phyloP scores from a whole-genome alignment of 2,888 invertebrate genomes.

The Sthenelais limicola region DNA sequence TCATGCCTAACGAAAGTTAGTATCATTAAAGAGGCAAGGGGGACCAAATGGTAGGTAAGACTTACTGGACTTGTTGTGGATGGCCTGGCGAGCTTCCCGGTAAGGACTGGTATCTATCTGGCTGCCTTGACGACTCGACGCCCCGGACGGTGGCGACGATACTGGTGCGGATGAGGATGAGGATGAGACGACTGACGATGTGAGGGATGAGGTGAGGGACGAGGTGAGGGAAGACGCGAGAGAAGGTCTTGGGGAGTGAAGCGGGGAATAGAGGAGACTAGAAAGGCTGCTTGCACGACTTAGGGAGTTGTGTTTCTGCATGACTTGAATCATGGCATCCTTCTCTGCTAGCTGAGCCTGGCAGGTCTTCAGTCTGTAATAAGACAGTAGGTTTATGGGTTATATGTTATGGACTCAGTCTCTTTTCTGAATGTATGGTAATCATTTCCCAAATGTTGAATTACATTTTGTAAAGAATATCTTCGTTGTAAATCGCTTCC shows the following conservation, averaged over 20 bases:
- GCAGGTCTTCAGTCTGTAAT: conserved; percentile 80
- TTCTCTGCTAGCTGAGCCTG: conserved; percentile 90
- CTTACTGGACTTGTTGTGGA: conserved; percentile 42
- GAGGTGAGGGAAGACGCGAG: conserved; percentile 56
- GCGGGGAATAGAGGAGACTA: conserved; percentile 64
- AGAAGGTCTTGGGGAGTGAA: conserved; percentile 69
- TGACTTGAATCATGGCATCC: conserved; percentile 90
- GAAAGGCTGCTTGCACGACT: conserved; percentile 65
- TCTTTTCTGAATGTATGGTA: neutral
- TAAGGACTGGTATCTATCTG: conserved; percentile 41
- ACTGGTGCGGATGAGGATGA: conserved; percentile 26
- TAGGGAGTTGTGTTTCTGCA: conserved; percentile 76
- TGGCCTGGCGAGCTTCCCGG: conserved; percentile 22
- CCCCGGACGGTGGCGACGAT: conserved; percentile 35
- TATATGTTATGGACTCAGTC: too few species aligned
- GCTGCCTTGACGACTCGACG: conserved; percentile 48
- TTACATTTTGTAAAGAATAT: neutral
- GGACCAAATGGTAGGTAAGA: too few species aligned
- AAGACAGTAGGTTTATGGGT: too few species aligned
- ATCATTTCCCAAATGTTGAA: neutral
- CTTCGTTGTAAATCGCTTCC: too few species aligned
- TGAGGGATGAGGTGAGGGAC: conserved; percentile 32
- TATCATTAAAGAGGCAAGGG: too few species aligned
- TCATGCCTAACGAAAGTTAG: too few species aligned
- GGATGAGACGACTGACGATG: conserved; percentile 29